phyloP scores from a whole-genome alignment of 2,888 invertebrate species.

The Dolichopus griseipennis region DNA sequence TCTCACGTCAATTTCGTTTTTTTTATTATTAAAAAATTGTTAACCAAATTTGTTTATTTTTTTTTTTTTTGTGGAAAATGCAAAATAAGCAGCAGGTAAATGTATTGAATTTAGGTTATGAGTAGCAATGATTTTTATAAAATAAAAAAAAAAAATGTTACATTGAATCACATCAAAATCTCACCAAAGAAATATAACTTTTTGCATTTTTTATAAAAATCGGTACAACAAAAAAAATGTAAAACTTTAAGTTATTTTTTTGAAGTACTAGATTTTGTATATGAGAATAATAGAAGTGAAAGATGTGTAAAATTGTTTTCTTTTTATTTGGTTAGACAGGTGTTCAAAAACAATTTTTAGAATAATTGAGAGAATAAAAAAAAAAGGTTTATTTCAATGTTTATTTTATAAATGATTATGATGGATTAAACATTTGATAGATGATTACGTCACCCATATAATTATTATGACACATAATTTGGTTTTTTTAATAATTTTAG shows the following conservation, averaged over 20 bases:
- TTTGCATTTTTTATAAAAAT: no score
- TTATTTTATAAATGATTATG: not conserved
- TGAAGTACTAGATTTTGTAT: no score
- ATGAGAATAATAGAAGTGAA: no score
- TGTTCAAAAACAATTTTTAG: not conserved
- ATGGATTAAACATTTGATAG: not conserved
- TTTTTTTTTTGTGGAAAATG: not conserved
- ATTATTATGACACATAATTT: not conserved
- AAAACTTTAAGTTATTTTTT: no score
- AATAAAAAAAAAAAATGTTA: not conserved
- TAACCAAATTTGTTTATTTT: not conserved
- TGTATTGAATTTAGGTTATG: conserved; percentile 3
- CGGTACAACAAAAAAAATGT: no score
- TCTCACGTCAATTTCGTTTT: not conserved
- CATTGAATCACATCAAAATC: no score
- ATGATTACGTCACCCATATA: not conserved
- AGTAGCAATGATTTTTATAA: not conserved
- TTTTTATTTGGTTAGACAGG: not conserved
- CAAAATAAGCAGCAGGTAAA: not conserved
- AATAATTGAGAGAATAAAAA: not conserved
- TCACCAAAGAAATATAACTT: no score
- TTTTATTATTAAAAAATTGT: not conserved
- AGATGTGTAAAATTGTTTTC: not conserved
- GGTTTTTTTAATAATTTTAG: not conserved
- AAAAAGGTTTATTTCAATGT: not conserved